Percentiles rank a stretch among this genome's conserved stretches.
Conservation (phyloP, 1,140 invertebrate genomes). For the Pseudomyrmex flavicornis region DNA sequence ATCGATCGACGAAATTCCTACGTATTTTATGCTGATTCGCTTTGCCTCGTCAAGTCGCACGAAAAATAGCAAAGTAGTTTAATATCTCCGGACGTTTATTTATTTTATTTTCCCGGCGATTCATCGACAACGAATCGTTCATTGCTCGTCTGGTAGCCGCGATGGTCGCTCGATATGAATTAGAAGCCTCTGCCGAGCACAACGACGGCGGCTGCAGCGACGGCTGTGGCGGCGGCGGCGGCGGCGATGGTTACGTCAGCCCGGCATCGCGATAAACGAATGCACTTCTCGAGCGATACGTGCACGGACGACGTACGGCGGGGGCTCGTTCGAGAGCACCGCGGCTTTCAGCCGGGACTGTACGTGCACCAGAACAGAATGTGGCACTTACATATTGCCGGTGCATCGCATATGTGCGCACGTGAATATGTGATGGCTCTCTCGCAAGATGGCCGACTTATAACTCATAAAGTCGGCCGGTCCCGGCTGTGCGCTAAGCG, state of each 20-base stretch:
- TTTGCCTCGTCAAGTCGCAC: not conserved
- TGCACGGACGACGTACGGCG: not conserved
- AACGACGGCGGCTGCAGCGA: too few species aligned
- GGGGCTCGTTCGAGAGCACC: conserved; percentile 10
- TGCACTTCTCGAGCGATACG: conserved; percentile 46
- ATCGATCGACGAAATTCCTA: conserved; percentile 28
- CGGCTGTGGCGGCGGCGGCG: too few species aligned
- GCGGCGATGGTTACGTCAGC: conserved; percentile 41
- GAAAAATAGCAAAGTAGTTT: not conserved
- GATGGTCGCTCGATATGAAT: conserved; percentile 49
- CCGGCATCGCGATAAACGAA: conserved; percentile 58
- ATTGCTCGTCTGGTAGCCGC: conserved; percentile 21
- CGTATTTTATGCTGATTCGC: not conserved
- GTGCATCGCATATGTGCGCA: conserved; percentile 80
- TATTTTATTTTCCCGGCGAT: not conserved
- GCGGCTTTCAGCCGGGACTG: conserved; percentile 76
- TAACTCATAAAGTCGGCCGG: conserved; percentile 83
- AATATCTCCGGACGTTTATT: not conserved
- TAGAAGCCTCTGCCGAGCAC: conserved; percentile 46
- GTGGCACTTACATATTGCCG: conserved; percentile 81
- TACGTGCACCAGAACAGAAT: conserved; percentile 79
- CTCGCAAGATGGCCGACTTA: conserved; percentile 83
- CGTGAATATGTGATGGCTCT: conserved; percentile 81
- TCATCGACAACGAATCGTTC: not conserved
- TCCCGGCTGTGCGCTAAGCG: conserved; percentile 73